These are phyloP conservation scores for Xiphorhynchus erythropygius DNA, from an alignment of 2,797 vertebrate species.

Conservation along the genomic window DNA sequence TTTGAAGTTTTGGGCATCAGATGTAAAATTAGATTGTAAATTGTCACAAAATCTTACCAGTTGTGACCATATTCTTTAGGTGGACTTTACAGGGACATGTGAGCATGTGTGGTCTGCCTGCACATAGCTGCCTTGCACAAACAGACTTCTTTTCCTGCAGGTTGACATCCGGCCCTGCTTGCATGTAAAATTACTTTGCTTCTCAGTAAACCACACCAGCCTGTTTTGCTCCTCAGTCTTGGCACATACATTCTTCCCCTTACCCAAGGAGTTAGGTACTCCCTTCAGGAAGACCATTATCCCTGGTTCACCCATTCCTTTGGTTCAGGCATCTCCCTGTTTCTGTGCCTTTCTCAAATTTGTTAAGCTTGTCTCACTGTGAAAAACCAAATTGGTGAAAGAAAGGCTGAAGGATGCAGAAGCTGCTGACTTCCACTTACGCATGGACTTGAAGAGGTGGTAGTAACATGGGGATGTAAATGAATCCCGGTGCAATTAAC, in stretches of 20 bases:
- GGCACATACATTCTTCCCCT: fast-evolving
- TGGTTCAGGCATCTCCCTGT: not conserved
- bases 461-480: fast-evolving
- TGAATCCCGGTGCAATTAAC: not conserved
- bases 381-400: not conserved
- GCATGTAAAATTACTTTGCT: not conserved
- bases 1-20: not conserved
- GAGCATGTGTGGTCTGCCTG: not conserved
- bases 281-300: not conserved
- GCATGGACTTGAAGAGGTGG: not conserved
- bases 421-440: not conserved
- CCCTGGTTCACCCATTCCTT: not conserved
- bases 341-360: not conserved
- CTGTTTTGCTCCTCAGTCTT: not conserved
- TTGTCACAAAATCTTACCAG: not conserved
- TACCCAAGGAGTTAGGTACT: not conserved
- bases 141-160: not conserved
- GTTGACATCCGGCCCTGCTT: not conserved
- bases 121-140: not conserved
- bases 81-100: not conserved
- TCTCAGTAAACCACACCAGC: not conserved
- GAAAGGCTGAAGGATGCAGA: not conserved
- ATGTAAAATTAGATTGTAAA: not conserved
- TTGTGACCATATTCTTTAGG: not conserved
- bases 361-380: not conserved